Evolutionary conservation across 2,113 vertebrate genomes (phyloP).

Genomic region (Ancistrus triradiatus): DNA sequence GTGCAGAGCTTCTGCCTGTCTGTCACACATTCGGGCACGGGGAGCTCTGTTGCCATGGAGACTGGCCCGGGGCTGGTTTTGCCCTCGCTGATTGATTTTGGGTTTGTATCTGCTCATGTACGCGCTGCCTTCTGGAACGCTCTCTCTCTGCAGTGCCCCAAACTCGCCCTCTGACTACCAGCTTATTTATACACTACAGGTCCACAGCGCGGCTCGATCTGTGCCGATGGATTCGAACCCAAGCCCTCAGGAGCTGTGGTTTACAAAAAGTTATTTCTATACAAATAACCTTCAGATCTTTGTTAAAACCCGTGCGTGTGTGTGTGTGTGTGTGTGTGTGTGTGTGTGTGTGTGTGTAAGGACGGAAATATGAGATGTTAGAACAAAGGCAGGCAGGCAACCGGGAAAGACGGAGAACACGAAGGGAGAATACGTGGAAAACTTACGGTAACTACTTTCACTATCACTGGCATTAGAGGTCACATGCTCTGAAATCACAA

Average conservation of each 20-base stretch:
- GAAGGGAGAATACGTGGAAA: conserved; percentile 49
- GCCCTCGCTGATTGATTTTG: conserved; percentile 37
- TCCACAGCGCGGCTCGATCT: too few species aligned
- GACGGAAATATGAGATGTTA: not conserved
- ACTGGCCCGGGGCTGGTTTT: conserved; percentile 23
- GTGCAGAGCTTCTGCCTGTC: not conserved
- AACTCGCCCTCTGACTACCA: not conserved
- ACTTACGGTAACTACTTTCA: conserved; percentile 99
- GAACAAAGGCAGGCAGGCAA: not conserved
- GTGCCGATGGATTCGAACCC: too few species aligned
- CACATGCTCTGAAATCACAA: conserved; percentile 91
- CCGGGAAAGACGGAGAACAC: conserved; percentile 33
- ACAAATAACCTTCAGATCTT: too few species aligned
- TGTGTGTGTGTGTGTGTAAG: not conserved
- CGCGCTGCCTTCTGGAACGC: conserved; percentile 27
- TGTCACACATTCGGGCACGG: not conserved
- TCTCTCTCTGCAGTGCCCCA: conserved; percentile 30
- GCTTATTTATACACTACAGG: too few species aligned
- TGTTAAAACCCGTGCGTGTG: too few species aligned
- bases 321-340: conserved; percentile 5
- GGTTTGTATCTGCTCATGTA: conserved; percentile 24
- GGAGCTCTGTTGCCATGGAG: conserved; percentile 43
- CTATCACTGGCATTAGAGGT: conserved; percentile 99
- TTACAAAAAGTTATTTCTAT: too few species aligned
- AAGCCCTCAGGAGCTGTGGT: too few species aligned